Evolutionary conservation across 2,888 invertebrate genomes (phyloP).

Genomic region (Tenthredo scrophulariae): DNA sequence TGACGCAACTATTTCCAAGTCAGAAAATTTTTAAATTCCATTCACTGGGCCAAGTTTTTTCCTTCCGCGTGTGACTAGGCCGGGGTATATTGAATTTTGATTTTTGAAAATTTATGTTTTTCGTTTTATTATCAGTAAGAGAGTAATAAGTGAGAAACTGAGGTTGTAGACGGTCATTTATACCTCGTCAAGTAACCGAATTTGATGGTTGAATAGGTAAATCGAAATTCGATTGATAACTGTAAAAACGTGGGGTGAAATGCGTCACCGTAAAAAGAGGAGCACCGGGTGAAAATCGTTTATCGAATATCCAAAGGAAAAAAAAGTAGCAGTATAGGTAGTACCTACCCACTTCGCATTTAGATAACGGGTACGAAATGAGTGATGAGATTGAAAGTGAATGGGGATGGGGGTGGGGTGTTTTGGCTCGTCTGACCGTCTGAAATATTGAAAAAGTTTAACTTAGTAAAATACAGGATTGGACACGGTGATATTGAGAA

Average conservation of each 20-base stretch:
- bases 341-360: background rate
- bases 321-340: background rate
- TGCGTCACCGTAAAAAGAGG: background rate
- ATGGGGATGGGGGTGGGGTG: background rate
- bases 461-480: background rate
- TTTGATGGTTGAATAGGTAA: background rate
- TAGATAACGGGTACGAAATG: background rate
- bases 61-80: too few species aligned
- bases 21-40: background rate
- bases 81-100: too few species aligned
- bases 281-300: background rate
- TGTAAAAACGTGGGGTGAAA: background rate
- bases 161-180: background rate
- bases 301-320: background rate
- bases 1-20: background rate
- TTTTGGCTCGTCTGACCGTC: conserved; percentile 3
- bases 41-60: background rate
- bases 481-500: background rate
- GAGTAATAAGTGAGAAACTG: background rate
- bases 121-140: background rate
- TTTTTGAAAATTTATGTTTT: background rate
- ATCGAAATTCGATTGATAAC: conserved; percentile 33
- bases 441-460: conserved; percentile 39
- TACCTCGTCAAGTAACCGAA: background rate
- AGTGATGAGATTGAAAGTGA: conserved; percentile 2